Evolutionary conservation across 2,797 vertebrate genomes (phyloP), one percentile per base, ranked within the genome.

Genomic region (Potorous gilbertii): DNA sequence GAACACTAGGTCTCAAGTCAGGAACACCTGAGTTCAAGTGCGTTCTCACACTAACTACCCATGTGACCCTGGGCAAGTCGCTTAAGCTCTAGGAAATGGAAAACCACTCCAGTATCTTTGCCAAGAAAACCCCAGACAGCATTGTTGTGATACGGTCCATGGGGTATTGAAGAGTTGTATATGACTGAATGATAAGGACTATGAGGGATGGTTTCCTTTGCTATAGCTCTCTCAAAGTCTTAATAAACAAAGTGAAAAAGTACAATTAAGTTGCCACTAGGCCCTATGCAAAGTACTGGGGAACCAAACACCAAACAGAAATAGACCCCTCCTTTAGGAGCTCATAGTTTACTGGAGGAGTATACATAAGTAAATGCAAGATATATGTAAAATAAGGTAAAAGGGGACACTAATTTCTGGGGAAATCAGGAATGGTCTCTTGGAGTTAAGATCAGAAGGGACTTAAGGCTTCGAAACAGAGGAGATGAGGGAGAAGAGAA

Each of bases 271-370:
- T 91, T 40, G 59, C 55, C 46, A 91, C 27, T 56, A 52, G 50
- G 24, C 21, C 24, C 3, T 29, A 56, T 62, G 29, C 28, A 1
- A 52, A 40, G 1, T 90, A 50, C 55, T 90, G 21, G 34, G 13
- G 50, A 57, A 46, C 40, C n/a, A 92, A 90, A 94, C 54, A 90
- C 74, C 93, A 81, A 62, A 81, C 40, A 52, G 66, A 54, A 55
- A 1, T 5, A 8, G 2, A 6, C 89, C 1, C 5, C 8, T 81
- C 24, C 54, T 56, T 92, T 91, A 4, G 11, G 91, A 91, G 55
- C 55, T 55, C 5, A 74, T 5, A 6, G 11, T 9, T 24, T 34
- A 54, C 46, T 46, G 4, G 18, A 14, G 1, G 28, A 46, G 34
- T 2, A 81, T 46, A 81, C 2, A 24, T 27, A 46, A 81, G 46